A percentile compares a stretch with the other conserved stretches of the same genome.
phyloP scores from a whole-genome alignment of 1,140 invertebrate species.

The Lepidurus apus region DNA sequence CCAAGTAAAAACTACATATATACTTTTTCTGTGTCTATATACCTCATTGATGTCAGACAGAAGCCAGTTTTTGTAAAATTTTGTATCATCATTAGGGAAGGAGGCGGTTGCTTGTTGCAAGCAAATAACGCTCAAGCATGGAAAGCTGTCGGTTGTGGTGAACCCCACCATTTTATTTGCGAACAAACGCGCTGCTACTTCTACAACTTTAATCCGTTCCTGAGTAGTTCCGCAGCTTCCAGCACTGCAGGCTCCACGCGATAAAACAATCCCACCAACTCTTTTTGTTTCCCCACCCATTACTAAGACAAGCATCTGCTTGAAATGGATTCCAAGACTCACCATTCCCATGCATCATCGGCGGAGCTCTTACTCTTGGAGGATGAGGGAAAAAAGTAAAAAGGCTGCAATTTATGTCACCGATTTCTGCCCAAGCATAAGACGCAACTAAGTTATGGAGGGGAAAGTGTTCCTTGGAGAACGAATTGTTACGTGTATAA shows the following conservation, averaged over 20 bases:
- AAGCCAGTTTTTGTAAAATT: background rate
- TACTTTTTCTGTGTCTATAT: conserved; percentile 26
- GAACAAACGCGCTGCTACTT: conserved; percentile 83
- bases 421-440: background rate
- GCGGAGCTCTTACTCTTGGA: background rate
- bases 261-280: conserved; percentile 22
- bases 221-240: conserved; percentile 57
- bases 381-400: background rate
- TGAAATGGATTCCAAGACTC: background rate
- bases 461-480: background rate
- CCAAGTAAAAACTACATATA: conserved; percentile 32
- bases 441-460: background rate
- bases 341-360: conserved; percentile 1
- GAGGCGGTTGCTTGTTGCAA: conserved; percentile 62
- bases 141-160: conserved; percentile 73
- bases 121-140: conserved; percentile 65
- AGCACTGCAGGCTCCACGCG: conserved; percentile 17
- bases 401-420: background rate
- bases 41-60: background rate
- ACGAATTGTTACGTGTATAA: background rate
- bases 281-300: background rate
- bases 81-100: conserved; percentile 38
- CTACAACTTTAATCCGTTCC: conserved; percentile 83
- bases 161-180: conserved; percentile 78
- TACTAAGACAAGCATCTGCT: background rate